These are phyloP conservation scores for Cephalopterus ornatus DNA, from an alignment of 2,113 vertebrate species.

Conservation along the genomic window DNA sequence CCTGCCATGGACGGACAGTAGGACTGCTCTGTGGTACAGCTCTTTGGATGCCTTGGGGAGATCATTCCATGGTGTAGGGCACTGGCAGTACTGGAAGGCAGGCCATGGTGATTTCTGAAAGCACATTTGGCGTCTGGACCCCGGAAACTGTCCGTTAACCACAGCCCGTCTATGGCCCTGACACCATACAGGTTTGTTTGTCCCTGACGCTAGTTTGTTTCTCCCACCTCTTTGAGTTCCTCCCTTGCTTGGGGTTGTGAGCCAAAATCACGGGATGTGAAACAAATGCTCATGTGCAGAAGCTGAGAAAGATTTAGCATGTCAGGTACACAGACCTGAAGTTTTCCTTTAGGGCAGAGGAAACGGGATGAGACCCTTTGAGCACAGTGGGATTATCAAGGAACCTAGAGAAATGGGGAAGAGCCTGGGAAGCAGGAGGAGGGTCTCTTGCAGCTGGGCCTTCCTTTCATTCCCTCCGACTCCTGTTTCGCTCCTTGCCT, in stretches of 20 bases:
- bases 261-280: not conserved
- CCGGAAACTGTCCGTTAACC: not conserved
- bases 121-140: not conserved
- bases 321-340: not conserved
- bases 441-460: not conserved
- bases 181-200: too few relatives aligned
- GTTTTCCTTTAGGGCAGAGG: not conserved
- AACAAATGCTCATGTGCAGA: rapidly evolving
- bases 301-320: too few relatives aligned
- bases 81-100: not conserved
- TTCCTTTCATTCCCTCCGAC: not conserved
- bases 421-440: not conserved
- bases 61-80: rapidly evolving
- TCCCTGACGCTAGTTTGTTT: not conserved
- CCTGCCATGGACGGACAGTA: not conserved
- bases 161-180: not conserved
- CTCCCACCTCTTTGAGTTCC: not conserved
- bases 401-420: not conserved
- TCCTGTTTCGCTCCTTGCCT: not conserved
- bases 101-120: not conserved
- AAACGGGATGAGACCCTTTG: not conserved
- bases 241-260: not conserved
- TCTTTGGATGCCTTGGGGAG: rapidly evolving
- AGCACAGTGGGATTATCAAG: not conserved
- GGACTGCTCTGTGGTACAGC: not conserved